These are phyloP conservation scores for Oryzias celebensis DNA, from an alignment of 2,113 vertebrate genomes.

Conservation along the genomic window DNA sequence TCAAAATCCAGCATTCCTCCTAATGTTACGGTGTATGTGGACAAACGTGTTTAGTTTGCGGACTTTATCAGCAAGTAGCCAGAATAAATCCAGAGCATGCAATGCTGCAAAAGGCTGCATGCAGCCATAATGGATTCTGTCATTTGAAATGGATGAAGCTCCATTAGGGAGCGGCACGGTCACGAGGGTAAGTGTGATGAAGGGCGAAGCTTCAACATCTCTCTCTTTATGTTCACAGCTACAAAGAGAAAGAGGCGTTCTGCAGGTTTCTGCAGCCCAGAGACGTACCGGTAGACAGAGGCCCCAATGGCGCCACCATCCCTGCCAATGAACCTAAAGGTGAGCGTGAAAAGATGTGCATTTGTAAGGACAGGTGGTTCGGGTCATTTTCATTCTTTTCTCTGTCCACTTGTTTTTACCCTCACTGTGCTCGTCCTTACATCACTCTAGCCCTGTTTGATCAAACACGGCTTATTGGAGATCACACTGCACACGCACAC, in stretches of 20 bases:
- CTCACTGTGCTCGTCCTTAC: too few relatives aligned
- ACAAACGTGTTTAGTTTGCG: constrained; percentile 27
- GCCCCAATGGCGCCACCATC: too few relatives aligned
- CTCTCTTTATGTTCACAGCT: constrained; percentile 31
- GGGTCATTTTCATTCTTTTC: too few relatives aligned
- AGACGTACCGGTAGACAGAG: neutral
- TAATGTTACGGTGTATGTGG: constrained; percentile 15
- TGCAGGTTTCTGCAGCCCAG: neutral
- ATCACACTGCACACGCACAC: neutral
- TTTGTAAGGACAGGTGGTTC: too few relatives aligned
- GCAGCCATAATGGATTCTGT: constrained; percentile 60
- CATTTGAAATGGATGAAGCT: constrained; percentile 61
- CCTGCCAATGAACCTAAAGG: too few relatives aligned
- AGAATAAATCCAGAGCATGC: constrained; percentile 45
- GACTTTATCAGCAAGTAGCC: constrained; percentile 51
- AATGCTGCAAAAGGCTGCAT: constrained; percentile 34
- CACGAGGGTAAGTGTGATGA: constrained; percentile 54
- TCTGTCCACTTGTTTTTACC: too few relatives aligned
- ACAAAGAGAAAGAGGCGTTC: constrained; percentile 7
- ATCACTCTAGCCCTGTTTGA: too few relatives aligned
- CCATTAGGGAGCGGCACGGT: constrained; percentile 56
- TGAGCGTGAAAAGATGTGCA: too few relatives aligned
- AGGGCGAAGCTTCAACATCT: constrained; percentile 36
- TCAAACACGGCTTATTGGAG: too few relatives aligned
- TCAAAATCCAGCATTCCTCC: neutral